These are phyloP conservation scores for Eriocheir sinensis DNA, from an alignment of 1,140 invertebrate genomes.

Conservation along the genomic window DNA sequence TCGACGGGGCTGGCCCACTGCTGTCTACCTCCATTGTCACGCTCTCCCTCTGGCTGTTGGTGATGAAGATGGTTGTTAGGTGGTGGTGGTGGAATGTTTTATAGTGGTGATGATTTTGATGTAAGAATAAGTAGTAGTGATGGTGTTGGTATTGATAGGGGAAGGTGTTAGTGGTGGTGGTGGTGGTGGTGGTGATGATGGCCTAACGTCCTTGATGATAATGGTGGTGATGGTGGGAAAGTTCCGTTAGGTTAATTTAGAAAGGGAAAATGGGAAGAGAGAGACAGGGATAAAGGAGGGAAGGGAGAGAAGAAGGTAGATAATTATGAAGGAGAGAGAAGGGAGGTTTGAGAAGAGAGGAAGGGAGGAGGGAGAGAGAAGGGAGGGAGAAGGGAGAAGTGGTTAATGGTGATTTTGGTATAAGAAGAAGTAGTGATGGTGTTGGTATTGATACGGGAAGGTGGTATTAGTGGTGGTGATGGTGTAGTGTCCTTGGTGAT, in stretches of 20 bases:
- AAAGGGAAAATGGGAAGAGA: too few relatives aligned
- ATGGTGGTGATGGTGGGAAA: neutral
- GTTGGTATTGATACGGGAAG: neutral
- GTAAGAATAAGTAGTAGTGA: neutral
- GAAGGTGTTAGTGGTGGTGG: neutral
- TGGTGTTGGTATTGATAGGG: neutral
- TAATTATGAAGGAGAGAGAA: too few relatives aligned
- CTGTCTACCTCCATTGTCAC: constrained; percentile 66
- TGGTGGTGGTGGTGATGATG: neutral
- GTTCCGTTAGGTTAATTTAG: neutral
- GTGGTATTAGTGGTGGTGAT: neutral
- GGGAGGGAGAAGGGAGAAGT: too few relatives aligned
- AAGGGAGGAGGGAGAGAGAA: too few relatives aligned
- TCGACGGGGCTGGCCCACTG: constrained; percentile 80
- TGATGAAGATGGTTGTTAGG: neutral
- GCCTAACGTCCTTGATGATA: neutral
- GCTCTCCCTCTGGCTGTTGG: neutral
- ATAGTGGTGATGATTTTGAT: neutral
- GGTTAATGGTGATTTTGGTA: neutral
- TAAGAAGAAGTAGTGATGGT: neutral
- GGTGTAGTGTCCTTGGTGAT: too few relatives aligned
- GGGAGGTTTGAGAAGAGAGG: neutral
- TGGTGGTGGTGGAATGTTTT: neutral
- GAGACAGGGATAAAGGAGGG: neutral
- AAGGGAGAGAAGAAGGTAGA: too few relatives aligned